Percentiles rank a stretch among this genome's conserved stretches.
phyloP scores from a whole-genome alignment of 2,888 invertebrate genomes.

The Sinopyrophorus schimmeli region DNA sequence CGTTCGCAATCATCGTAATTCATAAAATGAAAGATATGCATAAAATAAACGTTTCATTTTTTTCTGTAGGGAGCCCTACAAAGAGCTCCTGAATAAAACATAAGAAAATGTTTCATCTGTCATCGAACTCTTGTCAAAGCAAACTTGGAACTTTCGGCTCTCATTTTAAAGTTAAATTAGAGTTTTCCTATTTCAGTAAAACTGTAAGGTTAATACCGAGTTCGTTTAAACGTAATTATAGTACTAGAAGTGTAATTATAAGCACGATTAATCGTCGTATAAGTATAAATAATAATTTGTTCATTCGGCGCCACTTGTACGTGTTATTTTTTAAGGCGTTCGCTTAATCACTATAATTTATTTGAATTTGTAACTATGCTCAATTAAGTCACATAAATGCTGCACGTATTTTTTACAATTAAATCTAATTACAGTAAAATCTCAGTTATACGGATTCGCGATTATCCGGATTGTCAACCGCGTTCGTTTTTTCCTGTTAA shows the following conservation, averaged over 20 bases:
- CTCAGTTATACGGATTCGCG: no score
- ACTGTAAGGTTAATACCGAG: conserved; percentile 5
- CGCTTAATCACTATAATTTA: background rate
- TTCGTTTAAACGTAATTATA: conserved; percentile 14
- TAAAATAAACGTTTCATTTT: conserved; percentile 4
- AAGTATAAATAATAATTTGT: conserved; percentile 12
- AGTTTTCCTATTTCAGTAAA: conserved; percentile 9
- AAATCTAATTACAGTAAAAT: no score
- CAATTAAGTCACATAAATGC: no score
- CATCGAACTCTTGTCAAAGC: conserved; percentile 11
- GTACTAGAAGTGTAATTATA: conserved; percentile 12
- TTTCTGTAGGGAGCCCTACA: conserved; percentile 3
- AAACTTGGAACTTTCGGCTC: conserved; percentile 7
- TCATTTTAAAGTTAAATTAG: conserved; percentile 17
- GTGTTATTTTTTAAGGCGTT: background rate
- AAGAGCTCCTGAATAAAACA: conserved; percentile 13
- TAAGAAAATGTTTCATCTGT: conserved; percentile 12
- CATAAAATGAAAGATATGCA: conserved; percentile 8
- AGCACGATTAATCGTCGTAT: conserved; percentile 1
- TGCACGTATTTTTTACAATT: no score
- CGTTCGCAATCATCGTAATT: no score
- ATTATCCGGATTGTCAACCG: no score
- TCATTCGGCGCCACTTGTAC: conserved; percentile 17
- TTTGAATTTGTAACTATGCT: background rate
- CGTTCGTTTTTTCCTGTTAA: no score